Percentiles rank a stretch among this genome's conserved stretches.
phyloP scores from a whole-genome alignment of 2,797 vertebrate genomes.

The Zenarchopterus dispar region DNA sequence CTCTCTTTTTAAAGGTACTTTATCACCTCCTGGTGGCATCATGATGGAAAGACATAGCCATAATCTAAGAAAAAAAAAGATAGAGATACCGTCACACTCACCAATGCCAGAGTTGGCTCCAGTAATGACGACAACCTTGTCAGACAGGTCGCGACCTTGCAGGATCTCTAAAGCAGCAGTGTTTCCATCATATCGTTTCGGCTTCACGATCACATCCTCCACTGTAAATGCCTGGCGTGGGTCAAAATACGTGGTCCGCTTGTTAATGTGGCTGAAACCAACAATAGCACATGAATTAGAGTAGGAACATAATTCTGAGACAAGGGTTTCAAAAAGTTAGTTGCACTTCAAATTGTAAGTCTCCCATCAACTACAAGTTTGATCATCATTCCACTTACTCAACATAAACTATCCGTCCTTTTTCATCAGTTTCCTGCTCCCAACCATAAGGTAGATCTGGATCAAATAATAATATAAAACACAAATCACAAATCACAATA shows the following conservation, averaged over 20 bases:
- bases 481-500: not conserved
- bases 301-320: not conserved
- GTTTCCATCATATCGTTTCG: conserved; percentile 92
- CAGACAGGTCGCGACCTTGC: conserved; percentile 90
- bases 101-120: conserved; percentile 95
- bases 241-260: conserved; percentile 94
- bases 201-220: conserved; percentile 90
- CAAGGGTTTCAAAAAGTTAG: no score
- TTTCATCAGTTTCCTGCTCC: conserved; percentile 96
- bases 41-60: conserved; percentile 28
- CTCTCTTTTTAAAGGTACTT: not conserved
- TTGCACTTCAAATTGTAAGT: no score
- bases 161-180: conserved; percentile 93
- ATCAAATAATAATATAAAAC: conserved; percentile 33
- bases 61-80: not conserved
- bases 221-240: conserved; percentile 96
- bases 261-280: conserved; percentile 92
- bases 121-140: conserved; percentile 89
- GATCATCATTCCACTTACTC: conserved; percentile 88
- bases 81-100: conserved; percentile 71
- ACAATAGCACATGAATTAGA: conserved; percentile 10
- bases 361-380: no score
- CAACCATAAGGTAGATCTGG: conserved; percentile 97
- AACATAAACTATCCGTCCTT: conserved; percentile 92
- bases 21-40: conserved; percentile 71